These are phyloP conservation scores for Rana temporaria DNA, from an alignment of 2,113 vertebrate species.

Conservation along the genomic window DNA sequence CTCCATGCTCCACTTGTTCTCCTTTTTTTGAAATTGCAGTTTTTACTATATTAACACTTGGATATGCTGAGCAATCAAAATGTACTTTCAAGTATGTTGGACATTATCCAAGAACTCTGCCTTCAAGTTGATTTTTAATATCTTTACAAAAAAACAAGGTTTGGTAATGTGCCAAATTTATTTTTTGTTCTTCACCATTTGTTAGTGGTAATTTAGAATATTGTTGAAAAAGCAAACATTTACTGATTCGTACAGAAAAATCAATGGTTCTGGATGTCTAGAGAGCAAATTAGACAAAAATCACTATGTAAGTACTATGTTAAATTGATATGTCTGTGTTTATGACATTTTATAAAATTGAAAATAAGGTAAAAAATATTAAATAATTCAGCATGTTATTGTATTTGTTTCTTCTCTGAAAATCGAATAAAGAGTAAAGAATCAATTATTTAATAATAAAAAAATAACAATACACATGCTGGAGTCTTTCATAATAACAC, in stretches of 20 bases:
- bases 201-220: conserved; percentile 64
- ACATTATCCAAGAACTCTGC: background rate
- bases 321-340: conserved; percentile 12
- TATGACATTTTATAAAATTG: background rate
- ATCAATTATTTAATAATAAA: background rate
- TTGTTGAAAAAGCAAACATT: conserved; percentile 10
- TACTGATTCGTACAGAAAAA: background rate
- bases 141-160: background rate
- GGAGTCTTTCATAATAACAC: too few species aligned
- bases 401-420: background rate
- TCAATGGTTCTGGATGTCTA: background rate
- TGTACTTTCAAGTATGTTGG: conserved; percentile 24
- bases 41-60: conserved; percentile 16
- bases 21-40: conserved; percentile 14
- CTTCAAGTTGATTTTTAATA: background rate
- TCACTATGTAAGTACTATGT: background rate
- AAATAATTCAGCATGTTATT: background rate
- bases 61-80: conserved; percentile 18
- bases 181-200: conserved; percentile 65
- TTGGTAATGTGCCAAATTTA: background rate
- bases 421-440: background rate
- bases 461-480: background rate
- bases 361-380: background rate
- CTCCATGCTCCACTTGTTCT: conserved; percentile 60
- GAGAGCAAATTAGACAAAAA: conserved; percentile 10